Percentiles rank a stretch among this genome's conserved stretches.
Conservation (phyloP, 2,113 vertebrate species). For the Hyla sarda region DNA sequence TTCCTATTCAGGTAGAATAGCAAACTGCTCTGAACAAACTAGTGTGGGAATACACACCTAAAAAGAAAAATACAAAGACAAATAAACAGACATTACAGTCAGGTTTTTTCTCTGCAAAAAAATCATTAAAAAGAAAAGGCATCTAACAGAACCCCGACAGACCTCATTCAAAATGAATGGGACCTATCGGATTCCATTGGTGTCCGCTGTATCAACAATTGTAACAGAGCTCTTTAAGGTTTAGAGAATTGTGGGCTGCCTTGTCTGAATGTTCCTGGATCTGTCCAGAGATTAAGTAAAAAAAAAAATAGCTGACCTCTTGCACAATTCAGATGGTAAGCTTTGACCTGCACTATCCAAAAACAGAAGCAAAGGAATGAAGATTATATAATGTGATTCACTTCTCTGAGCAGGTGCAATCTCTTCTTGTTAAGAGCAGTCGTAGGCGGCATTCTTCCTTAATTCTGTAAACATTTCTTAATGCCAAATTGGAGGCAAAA, state of each 20-base stretch:
- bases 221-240: neutral
- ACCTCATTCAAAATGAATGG: no score
- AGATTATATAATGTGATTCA: neutral
- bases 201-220: no score
- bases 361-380: neutral
- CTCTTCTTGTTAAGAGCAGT: constrained; percentile 1
- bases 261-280: constrained; percentile 5
- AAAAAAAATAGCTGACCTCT: constrained; percentile 34
- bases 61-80: no score
- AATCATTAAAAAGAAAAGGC: no score
- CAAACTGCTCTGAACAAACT: no score
- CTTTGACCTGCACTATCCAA: neutral
- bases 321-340: neutral
- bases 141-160: no score
- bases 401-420: neutral
- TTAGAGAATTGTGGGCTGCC: neutral
- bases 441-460: constrained; percentile 28
- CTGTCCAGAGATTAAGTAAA: constrained; percentile 19
- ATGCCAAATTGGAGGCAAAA: constrained; percentile 5
- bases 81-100: no score
- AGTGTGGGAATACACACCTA: no score
- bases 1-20: no score
- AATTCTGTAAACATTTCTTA: constrained; percentile 25
- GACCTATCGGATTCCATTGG: no score
- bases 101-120: no score